Percentiles rank a stretch among this genome's conserved stretches.
phyloP scores from a whole-genome alignment of 1,140 invertebrate genomes.

The Odontomachus brunneus region DNA sequence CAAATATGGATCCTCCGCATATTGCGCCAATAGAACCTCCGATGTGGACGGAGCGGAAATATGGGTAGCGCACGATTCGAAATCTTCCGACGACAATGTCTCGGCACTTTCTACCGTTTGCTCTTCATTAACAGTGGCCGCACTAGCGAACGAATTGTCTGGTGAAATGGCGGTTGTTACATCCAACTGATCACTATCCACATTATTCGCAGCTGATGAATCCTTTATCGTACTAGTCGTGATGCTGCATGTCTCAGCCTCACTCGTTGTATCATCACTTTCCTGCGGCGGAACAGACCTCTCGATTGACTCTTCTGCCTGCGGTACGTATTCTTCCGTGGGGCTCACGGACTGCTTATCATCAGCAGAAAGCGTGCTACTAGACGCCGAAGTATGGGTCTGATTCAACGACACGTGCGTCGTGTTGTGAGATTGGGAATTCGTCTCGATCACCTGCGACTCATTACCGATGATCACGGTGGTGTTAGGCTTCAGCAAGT shows the following conservation, averaged over 20 bases:
- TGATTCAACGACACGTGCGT: neutral
- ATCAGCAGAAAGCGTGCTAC: neutral
- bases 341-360: neutral
- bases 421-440: neutral
- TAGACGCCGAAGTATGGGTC: neutral
- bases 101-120: neutral
- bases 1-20: slow-evolving; percentile 10
- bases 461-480: neutral
- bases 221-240: neutral
- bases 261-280: neutral
- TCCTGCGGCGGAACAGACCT: neutral
- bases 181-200: slow-evolving; percentile 14
- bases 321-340: neutral
- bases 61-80: neutral
- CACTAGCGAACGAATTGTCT: neutral
- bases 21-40: neutral
- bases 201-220: neutral
- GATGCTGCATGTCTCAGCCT: neutral
- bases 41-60: slow-evolving; percentile 36
- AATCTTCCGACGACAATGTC: neutral
- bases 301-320: neutral
- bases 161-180: neutral
- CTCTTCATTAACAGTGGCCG: neutral
- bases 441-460: neutral
- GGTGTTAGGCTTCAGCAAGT: neutral